Evolutionary conservation across 2,888 invertebrate genomes (phyloP), one percentile per base, ranked within the genome.

Genomic region (Lacanobia oleracea): DNA sequence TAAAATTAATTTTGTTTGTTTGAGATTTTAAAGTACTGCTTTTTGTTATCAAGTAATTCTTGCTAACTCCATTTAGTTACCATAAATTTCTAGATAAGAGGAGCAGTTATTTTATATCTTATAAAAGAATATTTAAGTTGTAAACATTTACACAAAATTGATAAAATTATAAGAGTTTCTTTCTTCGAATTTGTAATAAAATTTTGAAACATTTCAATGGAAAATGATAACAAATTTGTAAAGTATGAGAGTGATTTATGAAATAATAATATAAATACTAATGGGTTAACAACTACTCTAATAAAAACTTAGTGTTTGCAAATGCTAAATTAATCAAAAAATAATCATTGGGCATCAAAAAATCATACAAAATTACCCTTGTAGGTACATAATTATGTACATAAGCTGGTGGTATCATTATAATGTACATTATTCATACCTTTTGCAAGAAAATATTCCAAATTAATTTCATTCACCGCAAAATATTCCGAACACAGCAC

Each of bases 11-110:
- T 75, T 50, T 16, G 27, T 62, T 57, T 51, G 21, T 51, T 50
- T 54, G 56, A 50, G 12, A 56, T 53, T 54, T 74, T 53, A 45
- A 43, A 75, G 45, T 12, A 75, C 33, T 8, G 14, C n/a, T 51
- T 62, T 48, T 68, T 51, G 37, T 75, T 68, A 68, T 57, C 51
- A n/a, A 18, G 10, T 57, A 37, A 66, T 74, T 66, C 37, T 40
- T 60, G 37, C 12, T 66, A 40, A 53, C 21, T 59, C 40, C 59
- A 59, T 21, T 59, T 21, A 40, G 40, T 59, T 40, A 40, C 14
- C 40, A 57, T 21, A 57, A 33, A 33, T 56, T 33, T 18, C 1
- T 59, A 40, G 59, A 59, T 59, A 40, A 59, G 59, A 40, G 21
- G 3, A 21, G 6, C 37, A 21, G 3, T 59, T 40, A 40, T 14